Base-by-base conservation (phyloP, 2,797 vertebrate genomes). In the Falco columbarius region DNA sequence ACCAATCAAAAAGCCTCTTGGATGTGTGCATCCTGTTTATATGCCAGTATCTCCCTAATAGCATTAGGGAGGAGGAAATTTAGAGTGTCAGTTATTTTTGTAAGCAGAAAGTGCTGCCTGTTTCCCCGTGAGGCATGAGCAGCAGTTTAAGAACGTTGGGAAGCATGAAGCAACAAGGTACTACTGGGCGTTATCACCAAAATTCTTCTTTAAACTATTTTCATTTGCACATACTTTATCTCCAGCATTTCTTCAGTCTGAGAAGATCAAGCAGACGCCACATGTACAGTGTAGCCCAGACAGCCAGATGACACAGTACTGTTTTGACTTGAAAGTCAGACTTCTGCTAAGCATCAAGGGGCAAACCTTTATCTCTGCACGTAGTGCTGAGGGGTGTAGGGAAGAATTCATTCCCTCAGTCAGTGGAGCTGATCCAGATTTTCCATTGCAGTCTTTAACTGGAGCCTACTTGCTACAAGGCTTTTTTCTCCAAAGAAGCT, bases 161-260 rank as follows among this genome's bases (percentile, higher is more conserved):
- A 90, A 86, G 84, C 77, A 58, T 54, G 86, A 89, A 92, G 58
- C 90, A 81, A 91, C 66, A 82, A 90, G 90, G 82, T 95, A 91
- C 74, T 81, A 81, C 67, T 32, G 67, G 73, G 73, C 0, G 2
- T 92, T 96, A 95, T 93, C 80, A 92, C 40, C 51, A 82, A 38
- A 90, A 92, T 97, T 96, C 92, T 96, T 96, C 61, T 96, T 88
- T n/a, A 95, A 88, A 95, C 95, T 96, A 92, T 90, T 95, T 96
- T 86, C 94, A 84, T 95, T 96, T 96, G 84, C 85, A 93, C 2
- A 0, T 70, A 46, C 77, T 95, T 97, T 91, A 96, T 96, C 95
- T 96, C 52, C 74, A 77, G 88, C 89, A 62, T 96, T 94, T 97
- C 90, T 95, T 65, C 84, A 86, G 68, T 70, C 90, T 90, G 90